Evolutionary conservation across 1,140 invertebrate species (phyloP).

Genomic region (Dreissena polymorpha): DNA sequence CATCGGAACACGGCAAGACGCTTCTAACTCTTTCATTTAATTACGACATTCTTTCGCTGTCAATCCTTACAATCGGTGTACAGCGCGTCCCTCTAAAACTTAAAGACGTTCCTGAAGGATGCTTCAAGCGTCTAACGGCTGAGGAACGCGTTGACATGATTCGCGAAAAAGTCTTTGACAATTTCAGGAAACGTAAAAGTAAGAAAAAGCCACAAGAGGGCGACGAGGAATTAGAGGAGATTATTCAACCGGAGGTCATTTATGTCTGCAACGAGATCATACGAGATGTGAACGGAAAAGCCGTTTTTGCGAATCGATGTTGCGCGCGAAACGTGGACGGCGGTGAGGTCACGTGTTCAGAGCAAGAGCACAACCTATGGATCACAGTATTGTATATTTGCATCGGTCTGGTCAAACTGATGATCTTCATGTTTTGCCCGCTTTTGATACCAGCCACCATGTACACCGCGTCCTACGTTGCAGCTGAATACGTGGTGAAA

Average conservation of each 20-base stretch:
- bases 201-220: constrained; percentile 35
- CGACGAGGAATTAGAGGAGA: constrained; percentile 50
- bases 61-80: constrained; percentile 74
- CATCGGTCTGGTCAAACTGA: constrained; percentile 71
- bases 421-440: constrained; percentile 74
- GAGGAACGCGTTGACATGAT: constrained; percentile 63
- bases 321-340: constrained; percentile 63
- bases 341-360: constrained; percentile 62
- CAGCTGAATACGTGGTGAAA: constrained; percentile 74
- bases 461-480: constrained; percentile 72
- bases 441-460: constrained; percentile 70
- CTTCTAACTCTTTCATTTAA: constrained; percentile 76
- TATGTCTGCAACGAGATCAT: constrained; percentile 75
- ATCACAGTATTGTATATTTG: constrained; percentile 75
- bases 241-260: constrained; percentile 35
- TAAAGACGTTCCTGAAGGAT: constrained; percentile 69
- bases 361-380: constrained; percentile 71
- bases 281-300: constrained; percentile 61
- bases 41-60: constrained; percentile 76
- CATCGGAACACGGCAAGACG: constrained; percentile 74
- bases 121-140: constrained; percentile 66
- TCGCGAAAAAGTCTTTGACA: constrained; percentile 66
- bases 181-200: constrained; percentile 54
- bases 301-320: constrained; percentile 72
- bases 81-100: constrained; percentile 62